Evolutionary conservation across 1,140 invertebrate species (phyloP).

Genomic region (Melitaea cinxia): DNA sequence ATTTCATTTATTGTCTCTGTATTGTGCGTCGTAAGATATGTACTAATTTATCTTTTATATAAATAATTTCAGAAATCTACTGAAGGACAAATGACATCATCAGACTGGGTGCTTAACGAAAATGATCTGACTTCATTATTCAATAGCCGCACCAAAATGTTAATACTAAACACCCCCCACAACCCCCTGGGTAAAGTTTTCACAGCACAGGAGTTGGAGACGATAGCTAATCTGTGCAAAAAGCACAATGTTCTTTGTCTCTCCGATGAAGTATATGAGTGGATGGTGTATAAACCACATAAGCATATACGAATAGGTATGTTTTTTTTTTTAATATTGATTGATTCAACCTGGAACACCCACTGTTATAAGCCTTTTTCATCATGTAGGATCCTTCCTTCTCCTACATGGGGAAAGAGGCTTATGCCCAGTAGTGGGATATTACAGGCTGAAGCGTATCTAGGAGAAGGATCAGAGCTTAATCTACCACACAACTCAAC

Average conservation of each 20-base stretch:
- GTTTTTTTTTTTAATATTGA: slow-evolving; percentile 20
- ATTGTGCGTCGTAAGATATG: too few species aligned
- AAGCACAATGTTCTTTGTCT: slow-evolving; percentile 96
- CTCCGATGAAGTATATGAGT: slow-evolving; percentile 99
- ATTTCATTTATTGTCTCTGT: too few species aligned
- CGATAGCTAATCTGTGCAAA: slow-evolving; percentile 94
- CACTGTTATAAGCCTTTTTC: too few species aligned
- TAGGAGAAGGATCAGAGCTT: too few species aligned
- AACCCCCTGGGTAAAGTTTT: slow-evolving; percentile 98
- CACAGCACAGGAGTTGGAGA: slow-evolving; percentile 85
- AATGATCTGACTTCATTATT: slow-evolving; percentile 93
- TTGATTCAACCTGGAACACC: too few species aligned
- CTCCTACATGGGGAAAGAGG: too few species aligned
- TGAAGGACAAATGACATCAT: slow-evolving; percentile 83
- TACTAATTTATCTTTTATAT: background rate
- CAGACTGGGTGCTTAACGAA: slow-evolving; percentile 94
- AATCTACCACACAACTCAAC: too few species aligned
- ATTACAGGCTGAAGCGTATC: too few species aligned
- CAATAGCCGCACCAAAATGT: slow-evolving; percentile 95
- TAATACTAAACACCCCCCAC: slow-evolving; percentile 98
- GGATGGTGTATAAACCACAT: slow-evolving; percentile 94
- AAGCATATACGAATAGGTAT: slow-evolving; percentile 95
- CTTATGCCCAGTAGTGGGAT: too few species aligned
- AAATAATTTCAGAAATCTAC: slow-evolving; percentile 52
- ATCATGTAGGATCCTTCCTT: too few species aligned